Percentiles rank a stretch among this genome's conserved stretches.
These are phyloP conservation scores for Anthophora plumipes DNA, from an alignment of 2,888 invertebrate species.

Conservation along the genomic window DNA sequence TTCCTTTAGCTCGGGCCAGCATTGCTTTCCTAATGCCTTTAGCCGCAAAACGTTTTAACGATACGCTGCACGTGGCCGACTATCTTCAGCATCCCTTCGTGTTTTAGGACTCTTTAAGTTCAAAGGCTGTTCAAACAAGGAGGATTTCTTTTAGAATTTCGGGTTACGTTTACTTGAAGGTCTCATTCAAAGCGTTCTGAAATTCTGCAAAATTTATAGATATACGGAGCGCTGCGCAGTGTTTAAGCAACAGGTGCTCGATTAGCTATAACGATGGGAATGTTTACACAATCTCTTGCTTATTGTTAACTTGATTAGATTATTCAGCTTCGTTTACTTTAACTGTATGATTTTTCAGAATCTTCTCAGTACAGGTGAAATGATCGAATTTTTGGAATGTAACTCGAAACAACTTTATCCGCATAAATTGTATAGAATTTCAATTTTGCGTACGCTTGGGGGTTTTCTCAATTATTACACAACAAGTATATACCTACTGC, in stretches of 20 bases:
- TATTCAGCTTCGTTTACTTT: not conserved
- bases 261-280: constrained; percentile 44
- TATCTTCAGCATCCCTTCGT: not conserved
- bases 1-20: constrained; percentile 32
- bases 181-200: not conserved
- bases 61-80: constrained; percentile 1
- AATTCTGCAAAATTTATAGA: not conserved
- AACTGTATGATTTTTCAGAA: not conserved
- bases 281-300: constrained; percentile 33
- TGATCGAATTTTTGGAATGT: no score
- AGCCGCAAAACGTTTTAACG: constrained; percentile 70
- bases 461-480: no score
- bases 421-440: no score
- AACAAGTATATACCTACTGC: no score
- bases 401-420: no score
- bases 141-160: not conserved
- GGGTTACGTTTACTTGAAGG: not conserved
- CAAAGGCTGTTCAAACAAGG: not conserved
- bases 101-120: not conserved
- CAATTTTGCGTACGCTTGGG: no score
- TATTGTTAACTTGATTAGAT: not conserved
- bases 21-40: constrained; percentile 54
- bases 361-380: no score
- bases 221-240: constrained; percentile 3
- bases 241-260: constrained; percentile 67